phyloP scores from a whole-genome alignment of 2,797 vertebrate species.

The Eleutherodactylus coqui region DNA sequence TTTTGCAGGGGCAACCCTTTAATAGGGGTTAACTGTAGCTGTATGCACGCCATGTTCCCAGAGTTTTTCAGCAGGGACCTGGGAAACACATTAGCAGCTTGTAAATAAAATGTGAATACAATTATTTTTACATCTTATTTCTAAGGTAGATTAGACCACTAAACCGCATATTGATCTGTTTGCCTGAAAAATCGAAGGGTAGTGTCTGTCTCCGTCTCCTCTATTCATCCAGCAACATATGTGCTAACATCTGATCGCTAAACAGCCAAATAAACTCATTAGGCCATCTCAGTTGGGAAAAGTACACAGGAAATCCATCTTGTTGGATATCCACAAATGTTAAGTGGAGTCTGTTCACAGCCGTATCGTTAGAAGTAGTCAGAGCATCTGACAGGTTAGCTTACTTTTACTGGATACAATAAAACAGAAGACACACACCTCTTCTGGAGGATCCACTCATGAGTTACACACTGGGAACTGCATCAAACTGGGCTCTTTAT shows the following conservation, averaged over 20 bases:
- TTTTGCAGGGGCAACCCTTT: too few species aligned
- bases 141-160: neutral
- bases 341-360: neutral
- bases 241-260: slow-evolving; percentile 26
- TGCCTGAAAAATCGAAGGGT: neutral
- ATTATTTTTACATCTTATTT: neutral
- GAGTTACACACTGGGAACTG: too few species aligned
- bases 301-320: neutral
- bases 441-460: too few species aligned
- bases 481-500: too few species aligned
- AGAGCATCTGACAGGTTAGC: neutral
- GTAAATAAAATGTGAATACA: neutral
- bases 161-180: slow-evolving; percentile 1
- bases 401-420: too few species aligned
- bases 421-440: too few species aligned
- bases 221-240: slow-evolving; percentile 7
- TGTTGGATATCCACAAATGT: slow-evolving; percentile 20
- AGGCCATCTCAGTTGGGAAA: neutral
- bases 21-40: too few species aligned
- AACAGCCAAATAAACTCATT: slow-evolving; percentile 34
- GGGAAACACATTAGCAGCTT: neutral
- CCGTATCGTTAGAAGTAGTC: neutral
- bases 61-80: neutral
- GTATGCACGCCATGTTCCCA: neutral
- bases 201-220: neutral